Percentiles rank a stretch among this genome's conserved stretches.
phyloP scores from a whole-genome alignment of 1,140 invertebrate genomes.

The Heliconius himera region DNA sequence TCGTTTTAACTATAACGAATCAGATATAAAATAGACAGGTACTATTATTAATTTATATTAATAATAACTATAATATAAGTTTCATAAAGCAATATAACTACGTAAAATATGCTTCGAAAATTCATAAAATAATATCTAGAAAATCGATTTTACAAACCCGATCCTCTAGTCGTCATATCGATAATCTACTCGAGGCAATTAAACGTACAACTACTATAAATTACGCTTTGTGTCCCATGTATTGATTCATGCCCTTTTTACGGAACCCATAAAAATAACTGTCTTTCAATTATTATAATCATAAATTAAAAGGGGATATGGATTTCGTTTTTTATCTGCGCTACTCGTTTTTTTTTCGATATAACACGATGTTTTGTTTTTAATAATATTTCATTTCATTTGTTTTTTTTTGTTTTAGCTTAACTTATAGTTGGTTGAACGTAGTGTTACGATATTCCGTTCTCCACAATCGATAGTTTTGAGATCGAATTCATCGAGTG shows the following conservation, averaged over 20 bases:
- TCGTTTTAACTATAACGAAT: no score
- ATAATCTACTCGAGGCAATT: slow-evolving; percentile 48
- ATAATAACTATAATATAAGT: no score
- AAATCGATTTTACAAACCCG: neutral
- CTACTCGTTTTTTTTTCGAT: neutral
- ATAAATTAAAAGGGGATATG: slow-evolving; percentile 58
- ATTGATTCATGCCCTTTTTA: slow-evolving; percentile 68
- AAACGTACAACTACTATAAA: slow-evolving; percentile 62
- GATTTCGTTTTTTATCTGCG: neutral
- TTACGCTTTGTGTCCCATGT: slow-evolving; percentile 64
- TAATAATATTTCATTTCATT: no score
- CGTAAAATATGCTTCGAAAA: neutral
- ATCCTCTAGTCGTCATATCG: slow-evolving; percentile 24
- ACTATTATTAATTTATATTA: no score
- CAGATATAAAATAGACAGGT: no score
- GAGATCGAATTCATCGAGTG: no score
- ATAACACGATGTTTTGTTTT: no score
- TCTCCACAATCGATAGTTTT: no score
- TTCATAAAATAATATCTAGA: neutral
- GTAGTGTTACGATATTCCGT: no score
- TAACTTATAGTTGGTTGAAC: no score
- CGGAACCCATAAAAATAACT: slow-evolving; percentile 76
- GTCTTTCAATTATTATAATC: slow-evolving; percentile 64
- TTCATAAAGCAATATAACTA: no score
- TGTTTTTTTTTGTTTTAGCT: no score